Percentiles rank a stretch among this genome's conserved stretches.
Evolutionary conservation across 2,888 invertebrate genomes (phyloP).

Genomic region (Fissipunctia ypsillon): DNA sequence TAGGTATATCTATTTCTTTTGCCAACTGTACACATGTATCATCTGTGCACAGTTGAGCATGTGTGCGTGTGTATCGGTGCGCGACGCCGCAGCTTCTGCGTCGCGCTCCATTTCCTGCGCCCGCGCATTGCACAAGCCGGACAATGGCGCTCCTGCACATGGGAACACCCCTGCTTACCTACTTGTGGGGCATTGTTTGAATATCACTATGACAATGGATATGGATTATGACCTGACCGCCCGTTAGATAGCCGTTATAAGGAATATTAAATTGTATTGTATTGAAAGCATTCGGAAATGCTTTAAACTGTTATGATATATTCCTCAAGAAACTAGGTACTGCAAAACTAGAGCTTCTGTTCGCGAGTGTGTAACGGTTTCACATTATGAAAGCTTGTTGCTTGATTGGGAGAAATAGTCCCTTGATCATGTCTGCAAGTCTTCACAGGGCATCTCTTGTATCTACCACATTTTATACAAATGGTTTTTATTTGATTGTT

Average conservation of each 20-base stretch:
- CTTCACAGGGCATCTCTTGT: background rate
- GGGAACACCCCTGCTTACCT: constrained; percentile 55
- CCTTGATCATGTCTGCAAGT: background rate
- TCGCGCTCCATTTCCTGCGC: constrained; percentile 80
- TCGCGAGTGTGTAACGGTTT: background rate
- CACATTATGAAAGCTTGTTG: no score
- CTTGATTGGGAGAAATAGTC: background rate
- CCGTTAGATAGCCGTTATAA: constrained; percentile 48
- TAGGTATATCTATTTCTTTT: background rate
- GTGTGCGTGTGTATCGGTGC: constrained; percentile 63
- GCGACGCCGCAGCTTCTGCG: constrained; percentile 75
- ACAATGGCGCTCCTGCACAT: constrained; percentile 66
- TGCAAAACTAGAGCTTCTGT: background rate
- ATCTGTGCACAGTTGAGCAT: constrained; percentile 16
- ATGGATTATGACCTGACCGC: constrained; percentile 50
- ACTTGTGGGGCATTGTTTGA: constrained; percentile 59
- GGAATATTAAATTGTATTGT: constrained; percentile 54
- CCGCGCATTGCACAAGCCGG: constrained; percentile 69
- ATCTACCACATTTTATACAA: no score
- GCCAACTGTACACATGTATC: constrained; percentile 19
- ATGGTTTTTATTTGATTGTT: background rate
- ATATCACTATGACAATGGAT: constrained; percentile 61
- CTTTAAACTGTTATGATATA: constrained; percentile 10
- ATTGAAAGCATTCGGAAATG: constrained; percentile 41
- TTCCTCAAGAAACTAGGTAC: constrained; percentile 6